Percentiles rank a stretch among this genome's conserved stretches.
Evolutionary conservation across 2,797 vertebrate species (phyloP).

Genomic region (Iguana delicatissima): DNA sequence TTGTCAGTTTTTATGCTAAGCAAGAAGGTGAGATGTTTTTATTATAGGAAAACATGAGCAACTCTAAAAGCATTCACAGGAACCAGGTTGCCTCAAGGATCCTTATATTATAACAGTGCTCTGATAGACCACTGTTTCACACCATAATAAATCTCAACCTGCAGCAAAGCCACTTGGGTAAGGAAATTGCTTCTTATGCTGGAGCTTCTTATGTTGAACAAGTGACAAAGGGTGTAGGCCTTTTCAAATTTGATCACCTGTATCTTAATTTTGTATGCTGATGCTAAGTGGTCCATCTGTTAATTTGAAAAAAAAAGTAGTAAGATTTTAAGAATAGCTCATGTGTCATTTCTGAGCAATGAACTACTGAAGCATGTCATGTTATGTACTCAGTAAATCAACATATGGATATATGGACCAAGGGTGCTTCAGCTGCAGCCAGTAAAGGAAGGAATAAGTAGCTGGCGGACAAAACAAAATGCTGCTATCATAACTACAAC

Average conservation of each 20-base stretch:
- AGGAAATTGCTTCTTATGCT: conserved; percentile 24
- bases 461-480: neutral
- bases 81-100: conserved; percentile 24
- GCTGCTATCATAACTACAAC: neutral
- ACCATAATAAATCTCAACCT: conserved; percentile 2
- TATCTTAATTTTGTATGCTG: conserved; percentile 19
- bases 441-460: neutral
- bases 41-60: neutral
- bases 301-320: neutral
- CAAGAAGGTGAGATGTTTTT: conserved; percentile 26
- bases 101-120: neutral
- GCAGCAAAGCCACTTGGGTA: neutral
- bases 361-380: neutral
- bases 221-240: neutral
- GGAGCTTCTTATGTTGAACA: conserved; percentile 23
- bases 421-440: neutral
- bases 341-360: neutral
- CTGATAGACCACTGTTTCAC: neutral
- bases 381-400: neutral
- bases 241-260: conserved; percentile 17
- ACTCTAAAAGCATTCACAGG: neutral
- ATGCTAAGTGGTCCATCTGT: neutral
- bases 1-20: neutral
- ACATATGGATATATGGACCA: neutral
- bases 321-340: neutral